phyloP scores from a whole-genome alignment of 2,888 invertebrate species.

The Notodonta ziczac region DNA sequence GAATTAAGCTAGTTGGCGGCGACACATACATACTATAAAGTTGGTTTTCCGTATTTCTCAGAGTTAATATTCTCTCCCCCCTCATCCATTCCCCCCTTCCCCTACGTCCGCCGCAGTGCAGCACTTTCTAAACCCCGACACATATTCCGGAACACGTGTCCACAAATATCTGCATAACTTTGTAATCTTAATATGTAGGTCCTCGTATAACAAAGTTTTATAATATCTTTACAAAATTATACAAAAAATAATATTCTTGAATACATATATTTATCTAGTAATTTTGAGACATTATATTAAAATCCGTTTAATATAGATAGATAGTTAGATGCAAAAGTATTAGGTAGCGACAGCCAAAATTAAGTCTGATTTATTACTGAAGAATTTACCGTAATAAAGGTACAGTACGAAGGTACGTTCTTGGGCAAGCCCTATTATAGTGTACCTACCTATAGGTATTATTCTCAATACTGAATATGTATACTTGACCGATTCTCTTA shows the following conservation, averaged over 20 bases:
- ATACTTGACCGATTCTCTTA: slow-evolving; percentile 5
- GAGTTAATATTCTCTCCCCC: not conserved
- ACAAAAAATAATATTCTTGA: too few relatives aligned
- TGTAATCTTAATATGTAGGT: not conserved
- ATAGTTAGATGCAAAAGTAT: too few relatives aligned
- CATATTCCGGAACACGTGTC: not conserved
- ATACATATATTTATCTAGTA: too few relatives aligned
- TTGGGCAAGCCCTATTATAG: not conserved
- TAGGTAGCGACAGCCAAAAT: too few relatives aligned
- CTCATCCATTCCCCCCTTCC: not conserved
- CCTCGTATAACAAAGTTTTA: not conserved
- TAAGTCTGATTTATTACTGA: too few relatives aligned
- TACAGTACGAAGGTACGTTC: too few relatives aligned
- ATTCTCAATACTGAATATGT: slow-evolving; percentile 6
- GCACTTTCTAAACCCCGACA: not conserved
- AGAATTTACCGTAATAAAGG: too few relatives aligned
- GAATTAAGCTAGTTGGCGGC: too few relatives aligned
- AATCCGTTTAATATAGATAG: too few relatives aligned
- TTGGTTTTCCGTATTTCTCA: not conserved
- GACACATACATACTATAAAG: not conserved
- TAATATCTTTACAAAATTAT: too few relatives aligned
- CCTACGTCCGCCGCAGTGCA: not conserved
- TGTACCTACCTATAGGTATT: not conserved
- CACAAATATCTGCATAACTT: not conserved
- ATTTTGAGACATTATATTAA: too few relatives aligned